Conservation (phyloP, 2,888 invertebrate genomes). For the Pardosa pseudoannulata region DNA sequence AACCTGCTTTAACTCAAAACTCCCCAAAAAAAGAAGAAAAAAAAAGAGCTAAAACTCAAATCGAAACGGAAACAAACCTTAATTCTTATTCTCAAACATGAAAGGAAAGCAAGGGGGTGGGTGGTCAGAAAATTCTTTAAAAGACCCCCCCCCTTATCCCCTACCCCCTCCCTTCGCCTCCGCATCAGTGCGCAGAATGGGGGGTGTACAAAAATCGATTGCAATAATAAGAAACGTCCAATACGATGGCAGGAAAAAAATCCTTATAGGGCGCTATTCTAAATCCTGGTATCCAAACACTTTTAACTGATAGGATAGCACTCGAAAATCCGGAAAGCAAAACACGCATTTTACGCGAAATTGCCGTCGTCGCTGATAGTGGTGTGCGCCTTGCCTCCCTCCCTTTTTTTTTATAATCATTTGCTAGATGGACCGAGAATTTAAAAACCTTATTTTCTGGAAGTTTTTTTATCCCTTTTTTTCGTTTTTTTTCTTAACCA, state of each 20-base stretch:
- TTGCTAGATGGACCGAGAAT: slow-evolving; percentile 68
- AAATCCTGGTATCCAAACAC: slow-evolving; percentile 70
- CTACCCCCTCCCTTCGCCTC: neutral
- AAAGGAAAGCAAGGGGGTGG: slow-evolving; percentile 10
- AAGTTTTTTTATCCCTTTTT: too few species aligned
- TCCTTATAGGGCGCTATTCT: slow-evolving; percentile 55
- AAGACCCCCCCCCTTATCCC: slow-evolving; percentile 24
- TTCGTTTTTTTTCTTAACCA: slow-evolving; percentile 24
- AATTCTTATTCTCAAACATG: slow-evolving; percentile 63
- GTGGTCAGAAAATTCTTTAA: slow-evolving; percentile 33
- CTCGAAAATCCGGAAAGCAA: slow-evolving; percentile 58
- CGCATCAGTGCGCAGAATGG: neutral
- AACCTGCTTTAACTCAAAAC: slow-evolving; percentile 9
- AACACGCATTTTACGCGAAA: slow-evolving; percentile 69
- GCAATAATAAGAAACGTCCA: slow-evolving; percentile 69
- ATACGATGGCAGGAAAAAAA: slow-evolving; percentile 46
- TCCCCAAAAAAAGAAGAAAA: too few species aligned
- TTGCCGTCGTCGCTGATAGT: slow-evolving; percentile 57
- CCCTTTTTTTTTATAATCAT: slow-evolving; percentile 52
- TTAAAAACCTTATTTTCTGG: slow-evolving; percentile 64
- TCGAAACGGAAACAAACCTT: slow-evolving; percentile 40
- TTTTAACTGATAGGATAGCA: slow-evolving; percentile 66
- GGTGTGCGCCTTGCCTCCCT: too few species aligned
- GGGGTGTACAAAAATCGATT: slow-evolving; percentile 48
- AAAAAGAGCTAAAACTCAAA: neutral